Evolutionary conservation across 2,797 vertebrate genomes (phyloP).

Genomic region (Babyrousa celebensis): DNA sequence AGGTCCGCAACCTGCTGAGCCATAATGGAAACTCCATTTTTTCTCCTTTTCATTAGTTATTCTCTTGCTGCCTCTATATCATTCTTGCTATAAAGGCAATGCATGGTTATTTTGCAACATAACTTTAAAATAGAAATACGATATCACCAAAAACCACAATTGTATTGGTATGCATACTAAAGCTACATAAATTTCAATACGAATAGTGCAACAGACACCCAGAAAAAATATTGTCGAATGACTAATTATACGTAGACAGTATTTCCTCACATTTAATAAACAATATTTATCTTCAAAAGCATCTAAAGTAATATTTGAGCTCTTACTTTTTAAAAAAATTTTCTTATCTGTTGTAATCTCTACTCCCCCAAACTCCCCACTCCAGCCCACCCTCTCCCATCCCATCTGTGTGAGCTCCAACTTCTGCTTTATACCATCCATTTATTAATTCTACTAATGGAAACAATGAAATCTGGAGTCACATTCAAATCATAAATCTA

Average conservation of each 20-base stretch:
- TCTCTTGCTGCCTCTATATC: not conserved
- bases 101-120: not conserved
- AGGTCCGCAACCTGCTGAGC: too few species aligned
- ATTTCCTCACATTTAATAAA: slow-evolving; percentile 3
- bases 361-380: too few species aligned
- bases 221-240: not conserved
- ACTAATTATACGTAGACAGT: not conserved
- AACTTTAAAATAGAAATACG: slow-evolving; percentile 33
- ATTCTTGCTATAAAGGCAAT: slow-evolving; percentile 14
- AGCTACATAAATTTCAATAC: not conserved
- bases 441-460: slow-evolving; percentile 4
- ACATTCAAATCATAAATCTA: slow-evolving; percentile 4
- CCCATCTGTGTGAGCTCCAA: not conserved
- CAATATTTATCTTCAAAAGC: not conserved
- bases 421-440: not conserved
- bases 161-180: not conserved
- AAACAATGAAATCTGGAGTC: not conserved
- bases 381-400: too few species aligned
- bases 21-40: too few species aligned
- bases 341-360: too few species aligned
- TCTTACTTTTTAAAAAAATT: too few species aligned
- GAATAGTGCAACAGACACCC: not conserved
- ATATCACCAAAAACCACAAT: not conserved
- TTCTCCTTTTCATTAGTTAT: not conserved
- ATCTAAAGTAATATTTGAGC: not conserved